These are phyloP conservation scores for Etia nguti DNA, from an alignment of 2,113 vertebrate genomes.

Conservation along the genomic window DNA sequence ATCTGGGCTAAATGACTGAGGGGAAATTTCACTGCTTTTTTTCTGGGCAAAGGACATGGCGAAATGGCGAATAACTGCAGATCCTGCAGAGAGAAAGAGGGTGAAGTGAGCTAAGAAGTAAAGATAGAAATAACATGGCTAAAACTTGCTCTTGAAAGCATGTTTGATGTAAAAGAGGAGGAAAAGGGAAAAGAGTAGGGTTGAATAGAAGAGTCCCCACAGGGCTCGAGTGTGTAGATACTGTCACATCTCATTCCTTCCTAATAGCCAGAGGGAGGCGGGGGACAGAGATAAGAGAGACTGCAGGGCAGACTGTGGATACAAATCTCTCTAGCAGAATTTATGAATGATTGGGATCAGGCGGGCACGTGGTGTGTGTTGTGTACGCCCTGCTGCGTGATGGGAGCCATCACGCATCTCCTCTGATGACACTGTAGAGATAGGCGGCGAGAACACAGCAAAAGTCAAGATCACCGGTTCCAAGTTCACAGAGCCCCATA, in stretches of 20 bases:
- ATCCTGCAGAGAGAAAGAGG: neutral
- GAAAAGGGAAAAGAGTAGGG: neutral
- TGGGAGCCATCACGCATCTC: constrained; percentile 8
- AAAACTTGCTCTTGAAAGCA: neutral
- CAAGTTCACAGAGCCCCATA: neutral
- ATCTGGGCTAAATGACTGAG: constrained; percentile 49
- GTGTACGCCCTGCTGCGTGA: constrained; percentile 2
- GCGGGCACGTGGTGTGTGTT: constrained; percentile 49
- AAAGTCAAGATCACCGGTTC: neutral
- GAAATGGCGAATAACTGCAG: neutral
- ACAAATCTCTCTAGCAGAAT: constrained; percentile 49
- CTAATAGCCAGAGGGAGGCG: constrained; percentile 25
- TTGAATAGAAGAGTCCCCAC: neutral
- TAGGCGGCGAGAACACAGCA: neutral
- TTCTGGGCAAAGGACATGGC: neutral
- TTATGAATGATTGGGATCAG: constrained; percentile 75
- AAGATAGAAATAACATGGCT: neutral
- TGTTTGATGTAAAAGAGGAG: neutral
- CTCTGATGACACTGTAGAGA: neutral
- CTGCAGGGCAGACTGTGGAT: constrained; percentile 41
- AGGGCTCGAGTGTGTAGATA: neutral
- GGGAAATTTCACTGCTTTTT: constrained; percentile 41
- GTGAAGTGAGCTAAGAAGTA: neutral
- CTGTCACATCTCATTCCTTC: constrained; percentile 33
- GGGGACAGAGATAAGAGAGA: constrained; percentile 33